Percentiles rank a stretch among this genome's conserved stretches.
Conservation (phyloP, 2,113 vertebrate species). For the Heteronetta atricapilla region DNA sequence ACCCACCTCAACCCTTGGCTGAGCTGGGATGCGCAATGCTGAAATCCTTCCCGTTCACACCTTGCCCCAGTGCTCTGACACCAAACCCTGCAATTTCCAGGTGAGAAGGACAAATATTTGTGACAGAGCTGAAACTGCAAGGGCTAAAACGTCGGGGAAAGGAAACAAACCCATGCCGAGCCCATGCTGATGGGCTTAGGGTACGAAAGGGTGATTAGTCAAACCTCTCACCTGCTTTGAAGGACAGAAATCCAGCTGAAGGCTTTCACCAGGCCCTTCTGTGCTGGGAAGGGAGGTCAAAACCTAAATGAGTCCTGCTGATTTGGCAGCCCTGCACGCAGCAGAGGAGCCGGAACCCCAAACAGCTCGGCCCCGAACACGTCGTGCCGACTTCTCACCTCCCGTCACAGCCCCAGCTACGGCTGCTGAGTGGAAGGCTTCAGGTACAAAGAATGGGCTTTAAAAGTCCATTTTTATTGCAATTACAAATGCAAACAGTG, state of each 20-base stretch:
- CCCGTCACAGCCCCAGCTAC: not conserved
- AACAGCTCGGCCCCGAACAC: not conserved
- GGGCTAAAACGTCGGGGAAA: not conserved
- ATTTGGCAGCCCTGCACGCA: not conserved
- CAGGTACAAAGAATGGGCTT: conserved; percentile 24
- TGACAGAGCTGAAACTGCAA: not conserved
- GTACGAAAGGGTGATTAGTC: not conserved
- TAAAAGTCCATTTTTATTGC: not conserved
- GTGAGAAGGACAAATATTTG: accelerated
- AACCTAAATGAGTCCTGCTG: not conserved
- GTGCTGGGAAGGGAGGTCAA: not conserved
- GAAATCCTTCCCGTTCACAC: not conserved
- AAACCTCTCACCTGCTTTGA: not conserved
- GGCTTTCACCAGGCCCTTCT: not conserved
- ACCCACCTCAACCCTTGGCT: not conserved
- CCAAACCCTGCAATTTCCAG: not conserved
- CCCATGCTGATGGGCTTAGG: not conserved
- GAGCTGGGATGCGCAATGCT: not conserved
- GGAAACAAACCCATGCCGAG: not conserved
- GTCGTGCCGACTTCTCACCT: conserved; percentile 34
- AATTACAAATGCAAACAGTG: conserved; percentile 35
- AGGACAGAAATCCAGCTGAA: not conserved
- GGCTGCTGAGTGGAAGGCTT: not conserved
- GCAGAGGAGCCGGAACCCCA: not conserved
- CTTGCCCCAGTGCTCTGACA: not conserved